Evolutionary conservation across 53 echinoderm and acorn worm genomes (phyloP), one percentile per base, ranked within the genome.

Genomic region (Luidia sarsii): DNA sequence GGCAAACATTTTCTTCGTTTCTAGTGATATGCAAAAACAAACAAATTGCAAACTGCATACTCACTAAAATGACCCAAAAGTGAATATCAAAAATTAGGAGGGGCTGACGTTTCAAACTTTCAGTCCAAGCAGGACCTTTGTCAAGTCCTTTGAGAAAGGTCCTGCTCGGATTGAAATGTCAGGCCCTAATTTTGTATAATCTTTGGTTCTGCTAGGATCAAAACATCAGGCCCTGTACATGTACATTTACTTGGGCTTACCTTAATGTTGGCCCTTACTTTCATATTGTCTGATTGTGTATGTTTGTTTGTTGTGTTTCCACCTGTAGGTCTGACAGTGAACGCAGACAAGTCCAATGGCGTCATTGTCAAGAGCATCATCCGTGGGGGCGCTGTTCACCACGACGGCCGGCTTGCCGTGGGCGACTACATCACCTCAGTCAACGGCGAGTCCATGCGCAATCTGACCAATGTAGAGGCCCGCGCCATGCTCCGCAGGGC

Each of bases 391-490:
- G 90, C 88, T 32, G 86, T 97, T 16, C 88, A 97, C 67, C 88
- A 86, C n/a, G 97, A 97, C 30, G 91, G 89, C 27, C 88, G 91
- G 0, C 83, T 97, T 4, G 88, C 83, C 3, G 89, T 94, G 4
- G 97, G 97, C 0, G 97, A 97, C 56, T 91, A 86, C 91, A 94
- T 97, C 89, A 97, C 97, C 2, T 86, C 89, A 14, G 89, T 97
- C 21, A 97, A 97, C 53, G 68, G 84, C 45, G 86, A 91, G 30
- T 77, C 79, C 43, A 90, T 93, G 86, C 84, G 97, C 16, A 82
- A 90, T 64, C 70, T 94, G 66, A 94, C 51, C 62, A 93, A 94
- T 62, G 43, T 53, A 7, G 71, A 83, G 2, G 91, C 93, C 18
- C 61, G 93, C 20, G 80, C 82, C 9, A 57, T 94, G 35, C 88